phyloP scores from a whole-genome alignment of 2,797 vertebrate genomes.

The Sebastes itinus region DNA sequence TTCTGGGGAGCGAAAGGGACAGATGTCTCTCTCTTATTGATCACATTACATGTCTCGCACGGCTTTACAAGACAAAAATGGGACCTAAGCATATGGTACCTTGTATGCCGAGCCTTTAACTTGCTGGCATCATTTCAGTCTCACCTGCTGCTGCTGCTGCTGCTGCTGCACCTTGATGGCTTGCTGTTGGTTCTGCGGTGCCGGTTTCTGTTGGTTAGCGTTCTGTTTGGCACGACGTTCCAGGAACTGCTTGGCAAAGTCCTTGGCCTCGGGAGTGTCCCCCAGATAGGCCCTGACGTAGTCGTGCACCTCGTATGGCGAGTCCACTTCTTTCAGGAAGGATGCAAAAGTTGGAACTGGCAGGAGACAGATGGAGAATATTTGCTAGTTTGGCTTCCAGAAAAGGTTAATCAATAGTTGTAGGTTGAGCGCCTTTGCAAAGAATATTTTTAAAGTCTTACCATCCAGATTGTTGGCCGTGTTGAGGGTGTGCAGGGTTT shows the following conservation, averaged over 20 bases:
- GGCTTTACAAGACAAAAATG: not conserved
- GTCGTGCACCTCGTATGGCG: conserved; percentile 98
- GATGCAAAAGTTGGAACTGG: conserved; percentile 98
- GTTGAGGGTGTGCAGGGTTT: conserved; percentile 97
- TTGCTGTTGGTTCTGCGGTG: conserved; percentile 84
- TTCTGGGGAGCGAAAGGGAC: not conserved
- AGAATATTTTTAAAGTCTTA: conserved; percentile 75
- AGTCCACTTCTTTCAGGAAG: conserved; percentile 99
- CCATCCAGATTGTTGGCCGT: conserved; percentile 99
- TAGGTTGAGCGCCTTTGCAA: not conserved
- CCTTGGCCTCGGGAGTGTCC: conserved; percentile 97
- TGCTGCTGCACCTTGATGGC: conserved; percentile 77
- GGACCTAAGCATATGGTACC: not conserved
- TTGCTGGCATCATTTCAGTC: not conserved
- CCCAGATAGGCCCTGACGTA: conserved; percentile 97
- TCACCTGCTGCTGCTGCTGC: conserved; percentile 84
- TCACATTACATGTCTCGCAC: not conserved
- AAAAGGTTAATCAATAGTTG: not conserved
- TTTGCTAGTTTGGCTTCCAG: conserved; percentile 6
- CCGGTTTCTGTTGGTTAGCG: conserved; percentile 89
- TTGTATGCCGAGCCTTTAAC: not conserved
- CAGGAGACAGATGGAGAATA: conserved; percentile 35
- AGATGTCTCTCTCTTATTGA: not conserved
- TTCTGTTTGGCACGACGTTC: conserved; percentile 99
- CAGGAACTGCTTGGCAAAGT: conserved; percentile 99